Evolutionary conservation across 1,140 invertebrate species (phyloP).

Genomic region (Diplogasteroides magnus): DNA sequence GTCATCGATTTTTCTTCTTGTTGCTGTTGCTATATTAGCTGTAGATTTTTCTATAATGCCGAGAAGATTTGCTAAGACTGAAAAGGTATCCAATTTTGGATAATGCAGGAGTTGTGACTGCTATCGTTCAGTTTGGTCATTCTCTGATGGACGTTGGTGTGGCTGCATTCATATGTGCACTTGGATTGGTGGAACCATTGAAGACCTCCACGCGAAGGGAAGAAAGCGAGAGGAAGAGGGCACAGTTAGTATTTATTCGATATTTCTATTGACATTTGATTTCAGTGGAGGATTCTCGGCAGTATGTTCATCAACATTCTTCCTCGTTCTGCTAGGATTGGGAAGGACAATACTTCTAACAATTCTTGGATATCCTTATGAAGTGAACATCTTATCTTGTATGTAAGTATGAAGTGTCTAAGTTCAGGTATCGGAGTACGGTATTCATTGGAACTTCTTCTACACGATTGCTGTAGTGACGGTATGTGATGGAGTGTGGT

Average conservation of each 20-base stretch:
- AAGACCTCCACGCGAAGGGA: slow-evolving; percentile 12
- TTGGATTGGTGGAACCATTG: slow-evolving; percentile 14
- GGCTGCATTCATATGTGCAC: slow-evolving; percentile 77
- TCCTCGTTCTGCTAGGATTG: slow-evolving; percentile 6
- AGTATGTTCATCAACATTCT: slow-evolving; percentile 1
- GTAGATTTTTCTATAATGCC: slow-evolving; percentile 86
- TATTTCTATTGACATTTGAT: not conserved
- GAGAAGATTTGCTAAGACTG: slow-evolving; percentile 75
- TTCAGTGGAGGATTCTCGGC: slow-evolving; percentile 4
- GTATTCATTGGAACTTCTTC: slow-evolving; percentile 94
- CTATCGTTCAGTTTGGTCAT: slow-evolving; percentile 63
- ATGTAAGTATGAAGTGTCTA: not conserved
- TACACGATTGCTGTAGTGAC: slow-evolving; percentile 74
- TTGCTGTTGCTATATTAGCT: slow-evolving; percentile 77
- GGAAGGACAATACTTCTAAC: slow-evolving; percentile 5
- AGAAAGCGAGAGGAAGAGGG: slow-evolving; percentile 2
- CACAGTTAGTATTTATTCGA: not conserved
- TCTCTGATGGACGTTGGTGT: slow-evolving; percentile 91
- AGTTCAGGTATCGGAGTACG: slow-evolving; percentile 83
- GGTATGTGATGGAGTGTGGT: not conserved
- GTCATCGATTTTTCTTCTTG: slow-evolving; percentile 65
- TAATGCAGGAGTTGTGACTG: not conserved
- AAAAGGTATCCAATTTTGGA: slow-evolving; percentile 62
- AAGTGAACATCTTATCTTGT: not conserved
- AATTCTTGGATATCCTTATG: not conserved